Conservation (phyloP, 2,797 vertebrate genomes). For the Otus scops region DNA sequence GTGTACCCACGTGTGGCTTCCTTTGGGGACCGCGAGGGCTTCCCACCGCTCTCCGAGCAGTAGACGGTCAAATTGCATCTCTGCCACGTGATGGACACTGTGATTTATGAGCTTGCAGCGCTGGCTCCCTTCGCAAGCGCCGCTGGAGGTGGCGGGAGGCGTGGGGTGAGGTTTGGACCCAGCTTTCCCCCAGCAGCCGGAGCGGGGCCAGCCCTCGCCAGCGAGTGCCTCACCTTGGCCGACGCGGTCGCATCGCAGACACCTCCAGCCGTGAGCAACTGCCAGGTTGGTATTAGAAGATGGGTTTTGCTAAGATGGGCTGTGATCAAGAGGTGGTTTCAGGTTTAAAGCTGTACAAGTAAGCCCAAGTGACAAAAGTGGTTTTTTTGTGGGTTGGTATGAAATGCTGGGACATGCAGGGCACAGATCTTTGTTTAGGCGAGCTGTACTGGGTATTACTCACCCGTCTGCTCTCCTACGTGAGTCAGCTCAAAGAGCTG, state of each 20-base stretch:
- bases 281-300: background rate
- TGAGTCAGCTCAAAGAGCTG: slow-evolving; percentile 5
- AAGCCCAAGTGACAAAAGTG: background rate
- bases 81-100: rapidly evolving
- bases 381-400: background rate
- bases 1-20: background rate
- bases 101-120: background rate
- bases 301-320: background rate
- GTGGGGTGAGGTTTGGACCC: background rate
- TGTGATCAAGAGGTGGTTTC: background rate
- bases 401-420: background rate
- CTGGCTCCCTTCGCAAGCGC: background rate
- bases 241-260: rapidly evolving
- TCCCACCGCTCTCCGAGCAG: background rate
- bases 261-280: background rate
- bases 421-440: background rate
- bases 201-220: rapidly evolving
- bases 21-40: background rate
- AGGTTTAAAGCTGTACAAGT: background rate
- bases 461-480: background rate
- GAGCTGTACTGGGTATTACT: background rate
- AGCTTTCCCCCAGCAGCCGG: background rate
- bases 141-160: background rate
- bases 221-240: rapidly evolving
- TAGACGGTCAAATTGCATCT: background rate